These are phyloP conservation scores for Lasioglossum zephyrum DNA, from an alignment of 2,888 invertebrate genomes.

Conservation along the genomic window DNA sequence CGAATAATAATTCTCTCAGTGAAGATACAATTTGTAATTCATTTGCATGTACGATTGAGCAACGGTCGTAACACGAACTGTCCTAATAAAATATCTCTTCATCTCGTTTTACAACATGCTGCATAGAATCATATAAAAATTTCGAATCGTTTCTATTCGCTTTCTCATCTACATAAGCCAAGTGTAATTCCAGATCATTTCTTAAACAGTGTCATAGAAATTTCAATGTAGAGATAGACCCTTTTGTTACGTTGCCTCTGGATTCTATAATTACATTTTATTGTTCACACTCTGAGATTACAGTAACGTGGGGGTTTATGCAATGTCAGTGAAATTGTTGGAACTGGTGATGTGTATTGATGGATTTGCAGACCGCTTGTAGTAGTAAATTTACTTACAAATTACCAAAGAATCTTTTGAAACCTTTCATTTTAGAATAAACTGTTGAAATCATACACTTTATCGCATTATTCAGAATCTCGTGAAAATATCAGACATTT, in stretches of 20 bases:
- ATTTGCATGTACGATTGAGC: background rate
- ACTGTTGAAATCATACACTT: slow-evolving; percentile 36
- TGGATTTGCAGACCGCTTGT: slow-evolving; percentile 66
- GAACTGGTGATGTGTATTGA: slow-evolving; percentile 65
- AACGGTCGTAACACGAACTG: slow-evolving; percentile 31
- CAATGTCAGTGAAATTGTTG: slow-evolving; percentile 66
- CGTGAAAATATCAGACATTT: slow-evolving; percentile 2
- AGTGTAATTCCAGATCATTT: slow-evolving; percentile 22
- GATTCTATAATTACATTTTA: slow-evolving; percentile 64
- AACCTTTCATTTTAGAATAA: slow-evolving; percentile 58
- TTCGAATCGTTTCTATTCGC: slow-evolving; percentile 40
- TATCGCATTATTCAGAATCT: slow-evolving; percentile 26
- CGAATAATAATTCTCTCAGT: slow-evolving; percentile 20
- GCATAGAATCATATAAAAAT: slow-evolving; percentile 38
- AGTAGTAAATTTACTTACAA: slow-evolving; percentile 70
- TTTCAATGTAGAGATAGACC: slow-evolving; percentile 70
- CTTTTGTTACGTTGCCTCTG: slow-evolving; percentile 73
- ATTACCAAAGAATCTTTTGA: slow-evolving; percentile 62
- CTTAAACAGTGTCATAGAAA: slow-evolving; percentile 32
- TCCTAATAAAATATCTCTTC: slow-evolving; percentile 49
- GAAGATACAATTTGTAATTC: background rate
- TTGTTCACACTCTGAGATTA: slow-evolving; percentile 61
- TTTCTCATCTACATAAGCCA: slow-evolving; percentile 29
- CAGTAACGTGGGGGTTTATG: slow-evolving; percentile 65
- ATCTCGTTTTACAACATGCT: slow-evolving; percentile 40